phyloP scores from a whole-genome alignment of 1,140 invertebrate genomes.

The Drosophila jambulina region DNA sequence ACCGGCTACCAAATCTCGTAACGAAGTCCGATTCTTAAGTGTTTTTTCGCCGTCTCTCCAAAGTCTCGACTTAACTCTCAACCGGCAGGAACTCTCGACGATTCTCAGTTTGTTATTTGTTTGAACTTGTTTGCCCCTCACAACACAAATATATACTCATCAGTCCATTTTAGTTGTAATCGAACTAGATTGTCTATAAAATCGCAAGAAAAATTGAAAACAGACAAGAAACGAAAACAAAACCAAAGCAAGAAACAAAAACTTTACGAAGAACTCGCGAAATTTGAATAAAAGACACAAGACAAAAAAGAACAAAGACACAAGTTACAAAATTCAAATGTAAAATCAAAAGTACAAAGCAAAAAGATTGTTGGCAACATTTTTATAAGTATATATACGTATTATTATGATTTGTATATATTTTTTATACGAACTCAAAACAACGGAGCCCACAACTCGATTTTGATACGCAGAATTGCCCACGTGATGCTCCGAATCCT shows the following conservation, averaged over 20 bases:
- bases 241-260: slow-evolving; percentile 15
- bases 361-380: slow-evolving; percentile 83
- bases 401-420: slow-evolving; percentile 83
- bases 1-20: slow-evolving; percentile 46
- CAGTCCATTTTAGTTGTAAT: slow-evolving; percentile 54
- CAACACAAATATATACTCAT: slow-evolving; percentile 43
- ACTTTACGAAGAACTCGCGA: slow-evolving; percentile 30
- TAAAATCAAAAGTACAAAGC: slow-evolving; percentile 82
- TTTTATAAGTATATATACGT: slow-evolving; percentile 80
- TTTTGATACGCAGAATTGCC: slow-evolving; percentile 62
- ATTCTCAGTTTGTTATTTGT: slow-evolving; percentile 67
- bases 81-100: slow-evolving; percentile 68
- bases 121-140: slow-evolving; percentile 61
- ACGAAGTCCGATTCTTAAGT: slow-evolving; percentile 61
- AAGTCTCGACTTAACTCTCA: slow-evolving; percentile 61
- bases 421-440: slow-evolving; percentile 79
- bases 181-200: slow-evolving; percentile 18
- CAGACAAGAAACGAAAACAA: slow-evolving; percentile 19
- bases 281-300: slow-evolving; percentile 23
- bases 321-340: slow-evolving; percentile 71
- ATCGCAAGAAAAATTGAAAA: slow-evolving; percentile 17
- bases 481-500: slow-evolving; percentile 75
- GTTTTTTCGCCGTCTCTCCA: slow-evolving; percentile 57
- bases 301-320: slow-evolving; percentile 38
- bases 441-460: slow-evolving; percentile 39